Evolutionary conservation across 2,113 vertebrate species (phyloP).

Genomic region (Zosterops pallidus): DNA sequence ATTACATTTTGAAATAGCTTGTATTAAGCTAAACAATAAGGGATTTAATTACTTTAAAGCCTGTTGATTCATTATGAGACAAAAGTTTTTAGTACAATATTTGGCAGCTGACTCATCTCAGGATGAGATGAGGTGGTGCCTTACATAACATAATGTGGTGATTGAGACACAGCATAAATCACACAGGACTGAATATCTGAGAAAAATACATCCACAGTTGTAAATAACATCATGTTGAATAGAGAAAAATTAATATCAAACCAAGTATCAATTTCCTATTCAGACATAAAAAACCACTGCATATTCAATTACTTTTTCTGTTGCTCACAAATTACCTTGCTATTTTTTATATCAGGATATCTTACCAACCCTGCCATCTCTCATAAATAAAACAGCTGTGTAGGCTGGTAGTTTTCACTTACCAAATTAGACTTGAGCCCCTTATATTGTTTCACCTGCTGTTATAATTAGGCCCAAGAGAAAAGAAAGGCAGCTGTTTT

Average conservation of each 20-base stretch:
- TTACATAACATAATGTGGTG: background rate
- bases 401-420: background rate
- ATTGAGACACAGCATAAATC: slow-evolving; percentile 8
- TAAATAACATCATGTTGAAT: background rate
- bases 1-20: slow-evolving; percentile 35
- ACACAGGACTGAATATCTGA: background rate
- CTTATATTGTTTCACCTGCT: slow-evolving; percentile 28
- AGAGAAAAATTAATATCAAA: slow-evolving; percentile 17
- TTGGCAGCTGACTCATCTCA: slow-evolving; percentile 38
- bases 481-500: slow-evolving; percentile 24
- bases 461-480: slow-evolving; percentile 40
- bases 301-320: background rate
- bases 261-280: slow-evolving; percentile 4
- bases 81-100: slow-evolving; percentile 37
- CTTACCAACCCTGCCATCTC: background rate
- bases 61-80: slow-evolving; percentile 48
- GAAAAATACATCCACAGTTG: background rate
- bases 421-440: slow-evolving; percentile 9
- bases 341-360: background rate
- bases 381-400: slow-evolving; percentile 32
- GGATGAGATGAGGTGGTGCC: slow-evolving; percentile 2
- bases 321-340: background rate
- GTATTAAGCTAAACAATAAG: slow-evolving; percentile 48
- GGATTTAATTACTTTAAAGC: slow-evolving; percentile 53
- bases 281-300: background rate